phyloP scores from a whole-genome alignment of 2,888 invertebrate species.

The Proisotoma minuta region DNA sequence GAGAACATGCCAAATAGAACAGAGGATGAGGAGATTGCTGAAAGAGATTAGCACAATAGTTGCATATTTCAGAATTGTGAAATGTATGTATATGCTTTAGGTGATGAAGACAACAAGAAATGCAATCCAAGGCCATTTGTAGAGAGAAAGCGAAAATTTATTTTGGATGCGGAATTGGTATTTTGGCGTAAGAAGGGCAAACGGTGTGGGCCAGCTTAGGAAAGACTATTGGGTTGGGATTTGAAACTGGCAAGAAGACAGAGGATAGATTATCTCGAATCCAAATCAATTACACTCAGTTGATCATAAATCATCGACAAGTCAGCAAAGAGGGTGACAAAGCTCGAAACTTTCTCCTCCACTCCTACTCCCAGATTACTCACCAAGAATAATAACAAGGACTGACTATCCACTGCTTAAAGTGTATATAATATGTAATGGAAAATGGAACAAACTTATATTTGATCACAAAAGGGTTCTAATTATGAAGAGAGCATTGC shows the following conservation, averaged over 20 bases:
- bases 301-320: conserved; percentile 48
- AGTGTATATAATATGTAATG: no score
- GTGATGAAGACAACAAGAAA: no score
- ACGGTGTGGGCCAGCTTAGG: neutral
- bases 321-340: conserved; percentile 44
- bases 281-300: conserved; percentile 47
- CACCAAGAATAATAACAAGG: conserved; percentile 38
- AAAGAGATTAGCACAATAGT: no score
- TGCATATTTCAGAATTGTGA: no score
- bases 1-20: neutral
- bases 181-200: neutral
- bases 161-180: neutral
- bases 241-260: conserved; percentile 13
- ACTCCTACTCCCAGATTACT: conserved; percentile 23
- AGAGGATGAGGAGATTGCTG: no score
- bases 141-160: neutral
- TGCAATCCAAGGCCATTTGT: no score
- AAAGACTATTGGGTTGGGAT: neutral
- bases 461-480: no score
- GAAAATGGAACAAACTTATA: no score
- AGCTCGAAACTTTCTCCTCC: conserved; percentile 37
- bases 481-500: no score
- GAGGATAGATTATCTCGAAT: conserved; percentile 46
- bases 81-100: no score
- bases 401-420: no score